Conservation (phyloP, 2,113 vertebrate species). For the Hystrix cristata region DNA sequence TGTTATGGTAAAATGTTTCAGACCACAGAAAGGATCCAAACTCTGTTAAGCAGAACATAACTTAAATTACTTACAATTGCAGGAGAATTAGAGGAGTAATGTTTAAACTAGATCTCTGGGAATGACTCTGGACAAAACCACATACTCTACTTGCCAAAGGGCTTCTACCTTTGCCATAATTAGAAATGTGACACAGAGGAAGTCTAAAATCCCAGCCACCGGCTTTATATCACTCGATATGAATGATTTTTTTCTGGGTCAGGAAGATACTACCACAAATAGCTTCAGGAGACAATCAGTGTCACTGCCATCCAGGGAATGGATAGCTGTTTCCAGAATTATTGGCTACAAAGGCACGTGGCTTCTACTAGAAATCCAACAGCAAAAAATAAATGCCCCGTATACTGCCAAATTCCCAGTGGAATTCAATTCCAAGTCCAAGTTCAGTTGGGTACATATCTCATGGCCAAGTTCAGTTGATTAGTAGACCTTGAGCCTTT, state of each 20-base stretch:
- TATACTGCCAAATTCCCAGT: neutral
- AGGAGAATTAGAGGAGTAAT: neutral
- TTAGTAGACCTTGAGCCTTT: neutral
- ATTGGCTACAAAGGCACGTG: neutral
- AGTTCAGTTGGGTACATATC: neutral
- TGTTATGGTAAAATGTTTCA: neutral
- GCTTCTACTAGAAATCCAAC: neutral
- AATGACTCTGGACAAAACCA: constrained; percentile 14
- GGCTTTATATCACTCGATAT: neutral
- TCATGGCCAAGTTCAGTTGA: constrained; percentile 1
- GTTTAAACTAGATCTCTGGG: neutral
- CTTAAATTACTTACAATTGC: neutral
- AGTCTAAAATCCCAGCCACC: neutral
- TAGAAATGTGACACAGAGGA: neutral
- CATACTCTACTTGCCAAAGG: neutral
- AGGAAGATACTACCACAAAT: neutral
- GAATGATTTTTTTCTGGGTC: neutral
- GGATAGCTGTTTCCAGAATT: neutral
- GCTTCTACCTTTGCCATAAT: neutral
- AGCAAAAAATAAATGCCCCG: constrained; percentile 35
- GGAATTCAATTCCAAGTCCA: constrained; percentile 40
- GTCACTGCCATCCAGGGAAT: neutral
- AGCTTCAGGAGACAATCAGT: neutral
- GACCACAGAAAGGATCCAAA: neutral
- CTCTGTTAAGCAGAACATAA: neutral